Evolutionary conservation across 2,113 vertebrate species (phyloP).

Genomic region (Anhinga rufa): DNA sequence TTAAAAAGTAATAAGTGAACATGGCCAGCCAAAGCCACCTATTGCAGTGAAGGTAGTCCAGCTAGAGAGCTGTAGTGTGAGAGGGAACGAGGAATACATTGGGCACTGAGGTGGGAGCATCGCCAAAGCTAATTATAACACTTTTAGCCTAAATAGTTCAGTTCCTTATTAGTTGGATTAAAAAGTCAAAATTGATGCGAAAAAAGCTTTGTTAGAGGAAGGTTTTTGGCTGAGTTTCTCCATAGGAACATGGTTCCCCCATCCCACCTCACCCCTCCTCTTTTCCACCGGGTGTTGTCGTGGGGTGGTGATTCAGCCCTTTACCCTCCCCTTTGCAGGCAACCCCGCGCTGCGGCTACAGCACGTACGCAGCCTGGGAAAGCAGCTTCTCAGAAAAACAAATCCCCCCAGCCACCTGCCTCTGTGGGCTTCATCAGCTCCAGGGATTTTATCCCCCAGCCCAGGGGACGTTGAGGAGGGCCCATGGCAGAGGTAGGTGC

Average conservation of each 20-base stretch:
- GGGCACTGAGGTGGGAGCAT: not conserved
- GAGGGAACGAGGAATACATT: not conserved
- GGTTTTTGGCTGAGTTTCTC: not conserved
- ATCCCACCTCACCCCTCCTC: not conserved
- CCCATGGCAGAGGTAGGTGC: not conserved
- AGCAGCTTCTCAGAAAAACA: not conserved
- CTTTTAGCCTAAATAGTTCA: not conserved
- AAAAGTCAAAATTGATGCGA: not conserved
- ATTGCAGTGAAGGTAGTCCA: not conserved
- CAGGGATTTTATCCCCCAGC: not conserved
- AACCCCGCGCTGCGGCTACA: not conserved
- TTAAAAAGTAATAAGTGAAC: not conserved
- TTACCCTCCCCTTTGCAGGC: not conserved
- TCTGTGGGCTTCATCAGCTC: not conserved
- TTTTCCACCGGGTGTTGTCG: rapidly evolving
- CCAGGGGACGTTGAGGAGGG: rapidly evolving
- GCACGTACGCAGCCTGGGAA: not conserved
- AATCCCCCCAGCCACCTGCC: not conserved
- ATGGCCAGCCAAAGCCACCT: not conserved
- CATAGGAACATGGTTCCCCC: not conserved
- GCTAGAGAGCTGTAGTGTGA: not conserved
- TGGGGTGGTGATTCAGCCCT: not conserved
- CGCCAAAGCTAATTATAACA: not conserved
- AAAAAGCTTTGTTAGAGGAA: not conserved
- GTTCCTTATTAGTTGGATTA: not conserved